phyloP scores from a whole-genome alignment of 2,113 vertebrate species.

The Chelonoidis abingdonii region DNA sequence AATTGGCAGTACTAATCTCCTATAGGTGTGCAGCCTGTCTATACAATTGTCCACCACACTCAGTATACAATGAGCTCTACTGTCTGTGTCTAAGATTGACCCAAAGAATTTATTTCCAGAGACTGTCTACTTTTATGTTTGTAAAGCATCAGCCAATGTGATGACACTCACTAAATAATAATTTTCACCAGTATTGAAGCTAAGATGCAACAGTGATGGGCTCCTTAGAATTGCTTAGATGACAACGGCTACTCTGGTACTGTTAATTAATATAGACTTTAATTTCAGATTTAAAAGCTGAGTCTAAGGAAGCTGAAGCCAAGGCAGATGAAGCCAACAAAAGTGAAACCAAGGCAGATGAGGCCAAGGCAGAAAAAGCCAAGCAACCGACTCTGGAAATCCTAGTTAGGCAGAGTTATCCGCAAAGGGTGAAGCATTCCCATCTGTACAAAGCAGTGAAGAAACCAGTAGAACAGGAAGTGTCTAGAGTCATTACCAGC shows the following conservation, averaged over 20 bases:
- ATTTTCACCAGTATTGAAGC: not conserved
- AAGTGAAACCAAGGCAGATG: not conserved
- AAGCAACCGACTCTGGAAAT: constrained; percentile 64
- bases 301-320: not conserved
- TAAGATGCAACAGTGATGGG: not conserved
- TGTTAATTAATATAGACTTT: constrained; percentile 15
- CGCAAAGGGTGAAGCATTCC: constrained; percentile 72
- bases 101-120: not conserved
- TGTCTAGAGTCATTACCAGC: constrained; percentile 85
- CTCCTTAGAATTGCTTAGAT: not conserved
- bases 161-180: not conserved
- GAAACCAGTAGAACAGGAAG: constrained; percentile 78
- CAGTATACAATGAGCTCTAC: not conserved
- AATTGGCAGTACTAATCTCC: not conserved
- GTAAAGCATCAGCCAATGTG: not conserved
- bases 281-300: constrained; percentile 36
- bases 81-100: not conserved
- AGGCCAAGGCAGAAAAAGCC: not conserved
- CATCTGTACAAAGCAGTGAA: constrained; percentile 44
- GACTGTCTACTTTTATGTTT: not conserved
- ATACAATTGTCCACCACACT: not conserved
- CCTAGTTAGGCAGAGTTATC: constrained; percentile 87
- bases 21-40: not conserved
- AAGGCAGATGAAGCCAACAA: not conserved
- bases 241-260: not conserved